Evolutionary conservation across 2,888 invertebrate genomes (phyloP).

Genomic region (Synergus laeviventris): DNA sequence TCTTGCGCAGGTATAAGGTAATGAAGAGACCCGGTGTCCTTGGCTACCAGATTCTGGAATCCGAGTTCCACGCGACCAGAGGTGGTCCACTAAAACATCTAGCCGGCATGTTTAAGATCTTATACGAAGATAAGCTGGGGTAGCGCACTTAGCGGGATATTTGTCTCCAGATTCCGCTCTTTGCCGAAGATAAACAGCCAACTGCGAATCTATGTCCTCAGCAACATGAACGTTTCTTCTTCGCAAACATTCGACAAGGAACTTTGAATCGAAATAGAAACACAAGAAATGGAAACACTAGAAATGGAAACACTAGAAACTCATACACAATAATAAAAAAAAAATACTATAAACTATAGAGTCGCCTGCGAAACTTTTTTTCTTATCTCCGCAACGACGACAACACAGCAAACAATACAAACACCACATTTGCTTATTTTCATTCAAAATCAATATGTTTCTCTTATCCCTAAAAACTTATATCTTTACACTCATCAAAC

Average conservation of each 20-base stretch:
- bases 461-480: neutral
- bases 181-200: slow-evolving; percentile 30
- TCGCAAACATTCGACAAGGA: neutral
- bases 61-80: slow-evolving; percentile 54
- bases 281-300: neutral
- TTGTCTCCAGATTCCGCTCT: slow-evolving; percentile 58
- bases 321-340: no score
- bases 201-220: neutral
- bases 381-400: neutral
- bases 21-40: slow-evolving; percentile 69
- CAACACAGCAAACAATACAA: neutral
- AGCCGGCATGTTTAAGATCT: slow-evolving; percentile 64
- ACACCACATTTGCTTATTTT: neutral
- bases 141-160: slow-evolving; percentile 67
- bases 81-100: slow-evolving; percentile 57
- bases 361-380: no score
- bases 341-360: no score
- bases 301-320: neutral
- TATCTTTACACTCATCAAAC: neutral
- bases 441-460: neutral
- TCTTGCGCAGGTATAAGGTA: slow-evolving; percentile 55
- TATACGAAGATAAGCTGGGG: slow-evolving; percentile 68
- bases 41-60: slow-evolving; percentile 63
- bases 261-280: neutral
- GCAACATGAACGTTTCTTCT: slow-evolving; percentile 5